phyloP scores from a whole-genome alignment of 2,113 vertebrate genomes.

The Cottus gobio region DNA sequence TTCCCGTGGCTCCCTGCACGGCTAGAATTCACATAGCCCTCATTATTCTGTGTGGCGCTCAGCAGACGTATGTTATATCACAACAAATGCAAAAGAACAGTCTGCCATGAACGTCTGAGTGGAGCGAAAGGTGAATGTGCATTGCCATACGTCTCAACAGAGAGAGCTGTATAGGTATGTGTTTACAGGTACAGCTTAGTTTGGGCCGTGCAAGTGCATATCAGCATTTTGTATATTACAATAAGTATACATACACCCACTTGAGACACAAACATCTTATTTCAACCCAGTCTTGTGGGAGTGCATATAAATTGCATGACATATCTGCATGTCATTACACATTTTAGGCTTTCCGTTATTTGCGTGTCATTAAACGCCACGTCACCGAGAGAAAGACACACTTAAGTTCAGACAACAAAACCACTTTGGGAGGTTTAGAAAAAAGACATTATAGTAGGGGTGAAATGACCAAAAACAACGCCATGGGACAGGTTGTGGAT shows the following conservation, averaged over 20 bases:
- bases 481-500: no score
- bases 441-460: no score
- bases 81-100: background rate
- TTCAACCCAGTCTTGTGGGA: background rate
- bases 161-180: background rate
- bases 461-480: no score
- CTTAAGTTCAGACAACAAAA: no score
- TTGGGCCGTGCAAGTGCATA: background rate
- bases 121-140: background rate
- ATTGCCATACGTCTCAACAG: background rate
- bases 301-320: no score
- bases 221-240: background rate
- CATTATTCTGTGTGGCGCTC: background rate
- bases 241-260: background rate
- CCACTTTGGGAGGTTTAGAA: no score
- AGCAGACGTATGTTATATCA: background rate
- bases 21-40: background rate
- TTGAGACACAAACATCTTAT: background rate
- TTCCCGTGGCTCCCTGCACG: background rate
- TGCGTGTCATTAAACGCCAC: no score
- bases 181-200: background rate
- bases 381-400: no score
- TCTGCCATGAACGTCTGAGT: background rate
- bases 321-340: no score
- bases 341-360: no score